A percentile compares a stretch with the other conserved stretches of the same genome.
Conservation (phyloP, 2,888 invertebrate genomes). For the Torymus auratus region DNA sequence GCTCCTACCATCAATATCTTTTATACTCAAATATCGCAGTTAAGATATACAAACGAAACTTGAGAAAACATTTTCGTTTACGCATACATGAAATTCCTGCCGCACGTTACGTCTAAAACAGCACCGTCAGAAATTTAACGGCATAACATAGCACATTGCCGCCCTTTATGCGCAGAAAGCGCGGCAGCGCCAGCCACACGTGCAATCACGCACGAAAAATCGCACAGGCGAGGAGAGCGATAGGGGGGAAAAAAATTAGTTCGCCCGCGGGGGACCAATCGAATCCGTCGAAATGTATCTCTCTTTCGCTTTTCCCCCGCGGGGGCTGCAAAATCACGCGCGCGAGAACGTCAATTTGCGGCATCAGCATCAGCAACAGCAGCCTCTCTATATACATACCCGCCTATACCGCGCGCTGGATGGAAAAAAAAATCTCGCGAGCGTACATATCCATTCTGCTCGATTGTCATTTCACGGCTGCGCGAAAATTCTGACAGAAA, state of each 20-base stretch:
- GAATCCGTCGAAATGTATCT: conserved; percentile 24
- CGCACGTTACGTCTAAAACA: too few species aligned
- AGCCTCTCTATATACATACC: too few species aligned
- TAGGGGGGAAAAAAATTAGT: background rate
- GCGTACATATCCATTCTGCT: conserved; percentile 36
- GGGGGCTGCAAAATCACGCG: conserved; percentile 7
- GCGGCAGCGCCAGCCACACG: too few species aligned
- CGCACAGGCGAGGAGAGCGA: background rate
- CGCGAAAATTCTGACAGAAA: conserved; percentile 43
- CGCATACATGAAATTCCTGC: too few species aligned
- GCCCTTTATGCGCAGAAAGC: too few species aligned
- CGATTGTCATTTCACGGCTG: conserved; percentile 33
- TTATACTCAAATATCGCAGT: too few species aligned
- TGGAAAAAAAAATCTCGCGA: conserved; percentile 8
- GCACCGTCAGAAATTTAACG: too few species aligned
- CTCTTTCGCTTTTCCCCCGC: conserved; percentile 2
- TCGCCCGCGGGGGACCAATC: conserved; percentile 22
- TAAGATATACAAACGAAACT: too few species aligned
- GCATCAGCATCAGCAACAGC: background rate
- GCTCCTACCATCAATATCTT: too few species aligned
- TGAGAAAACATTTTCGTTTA: too few species aligned
- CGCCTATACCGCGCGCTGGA: background rate
- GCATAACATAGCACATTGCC: too few species aligned
- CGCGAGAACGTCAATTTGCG: conserved; percentile 27
- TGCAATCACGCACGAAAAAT: too few species aligned